phyloP scores from a whole-genome alignment of 1,140 invertebrate genomes.

The Halotydeus destructor region DNA sequence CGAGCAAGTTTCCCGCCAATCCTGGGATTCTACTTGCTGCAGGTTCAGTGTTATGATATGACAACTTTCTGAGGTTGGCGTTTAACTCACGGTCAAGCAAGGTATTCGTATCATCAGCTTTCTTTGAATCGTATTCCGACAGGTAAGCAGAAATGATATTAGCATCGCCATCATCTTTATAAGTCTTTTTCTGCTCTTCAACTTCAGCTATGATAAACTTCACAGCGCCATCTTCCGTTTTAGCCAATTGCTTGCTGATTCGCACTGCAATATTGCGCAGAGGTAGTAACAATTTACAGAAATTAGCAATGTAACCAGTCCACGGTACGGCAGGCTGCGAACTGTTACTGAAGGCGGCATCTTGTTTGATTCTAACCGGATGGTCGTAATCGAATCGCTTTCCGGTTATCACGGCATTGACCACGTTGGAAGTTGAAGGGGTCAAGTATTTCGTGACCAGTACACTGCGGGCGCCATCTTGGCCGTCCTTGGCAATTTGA shows the following conservation, averaged over 20 bases:
- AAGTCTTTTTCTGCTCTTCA: not conserved
- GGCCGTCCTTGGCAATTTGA: not conserved
- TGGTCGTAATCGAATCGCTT: constrained; percentile 33
- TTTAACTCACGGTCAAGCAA: constrained; percentile 31
- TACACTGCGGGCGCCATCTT: constrained; percentile 3
- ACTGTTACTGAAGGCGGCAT: constrained; percentile 45
- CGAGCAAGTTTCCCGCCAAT: constrained; percentile 17
- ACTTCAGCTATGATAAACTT: not conserved
- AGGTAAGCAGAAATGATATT: constrained; percentile 33
- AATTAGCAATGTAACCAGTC: not conserved
- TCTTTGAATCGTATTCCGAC: constrained; percentile 45
- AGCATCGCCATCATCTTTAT: constrained; percentile 15
- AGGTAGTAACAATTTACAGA: too few relatives aligned
- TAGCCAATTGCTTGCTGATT: constrained; percentile 30
- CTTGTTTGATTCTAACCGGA: constrained; percentile 38
- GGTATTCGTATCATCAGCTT: constrained; percentile 16
- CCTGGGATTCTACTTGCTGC: not conserved
- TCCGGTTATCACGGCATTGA: constrained; percentile 70
- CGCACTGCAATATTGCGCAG: constrained; percentile 58
- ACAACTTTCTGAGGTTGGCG: too few relatives aligned
- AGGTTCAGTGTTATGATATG: not conserved
- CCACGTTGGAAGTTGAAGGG: constrained; percentile 35
- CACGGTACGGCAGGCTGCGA: too few relatives aligned
- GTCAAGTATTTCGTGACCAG: constrained; percentile 13
- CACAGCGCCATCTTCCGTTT: not conserved